phyloP scores from a whole-genome alignment of 2,113 vertebrate genomes.

The Carlito syrichta region DNA sequence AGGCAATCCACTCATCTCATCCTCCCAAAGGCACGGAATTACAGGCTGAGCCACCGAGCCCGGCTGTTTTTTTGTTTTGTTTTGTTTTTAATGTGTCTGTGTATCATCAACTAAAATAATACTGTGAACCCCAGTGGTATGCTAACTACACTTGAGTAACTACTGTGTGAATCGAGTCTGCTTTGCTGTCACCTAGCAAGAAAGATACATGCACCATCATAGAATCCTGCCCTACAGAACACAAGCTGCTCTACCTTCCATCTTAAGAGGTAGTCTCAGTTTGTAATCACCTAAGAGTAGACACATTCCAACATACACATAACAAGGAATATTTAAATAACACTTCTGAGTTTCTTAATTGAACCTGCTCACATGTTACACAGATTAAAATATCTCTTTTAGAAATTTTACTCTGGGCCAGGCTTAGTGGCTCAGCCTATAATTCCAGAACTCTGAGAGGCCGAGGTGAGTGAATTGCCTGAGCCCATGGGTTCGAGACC shows the following conservation, averaged over 20 bases:
- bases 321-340: not conserved
- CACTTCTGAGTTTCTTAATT: slow-evolving; percentile 8
- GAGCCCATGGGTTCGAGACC: rapidly evolving
- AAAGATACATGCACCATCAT: not conserved
- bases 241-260: not conserved
- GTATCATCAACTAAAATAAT: not conserved
- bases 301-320: not conserved
- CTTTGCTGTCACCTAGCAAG: not conserved
- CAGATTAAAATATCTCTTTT: not conserved
- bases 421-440: not conserved
- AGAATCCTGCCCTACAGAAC: not conserved
- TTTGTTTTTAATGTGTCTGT: not conserved
- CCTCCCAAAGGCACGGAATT: too few species aligned
- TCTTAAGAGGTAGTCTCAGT: not conserved
- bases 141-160: not conserved
- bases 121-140: not conserved
- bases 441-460: not conserved
- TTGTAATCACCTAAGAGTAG: not conserved
- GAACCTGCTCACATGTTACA: not conserved
- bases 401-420: not conserved
- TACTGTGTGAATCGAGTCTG: not conserved
- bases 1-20: too few species aligned
- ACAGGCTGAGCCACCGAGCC: too few species aligned
- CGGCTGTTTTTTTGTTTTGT: not conserved
- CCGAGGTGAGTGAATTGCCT: not conserved